phyloP scores from a whole-genome alignment of 2,888 invertebrate species.

The Drosophila pegasa region DNA sequence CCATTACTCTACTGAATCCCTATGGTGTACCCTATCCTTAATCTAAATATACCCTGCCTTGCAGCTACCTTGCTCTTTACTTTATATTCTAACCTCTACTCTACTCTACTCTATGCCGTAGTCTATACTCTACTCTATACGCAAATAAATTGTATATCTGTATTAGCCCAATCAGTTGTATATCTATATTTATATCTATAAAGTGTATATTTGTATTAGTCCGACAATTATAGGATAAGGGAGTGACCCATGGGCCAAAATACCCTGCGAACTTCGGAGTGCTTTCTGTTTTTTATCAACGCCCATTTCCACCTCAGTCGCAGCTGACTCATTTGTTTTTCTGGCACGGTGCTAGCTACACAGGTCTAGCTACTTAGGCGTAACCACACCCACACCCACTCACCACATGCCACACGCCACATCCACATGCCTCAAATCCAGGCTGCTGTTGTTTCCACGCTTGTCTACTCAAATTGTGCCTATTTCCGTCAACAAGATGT shows the following conservation, averaged over 20 bases:
- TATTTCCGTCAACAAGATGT: conserved; percentile 79
- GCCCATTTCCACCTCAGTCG: conserved; percentile 2
- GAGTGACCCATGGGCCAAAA: no score
- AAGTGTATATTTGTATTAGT: no score
- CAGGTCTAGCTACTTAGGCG: conserved; percentile 34
- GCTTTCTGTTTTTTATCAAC: background rate
- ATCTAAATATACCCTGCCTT: no score
- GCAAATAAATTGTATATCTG: background rate
- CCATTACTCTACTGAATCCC: no score
- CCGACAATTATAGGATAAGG: no score
- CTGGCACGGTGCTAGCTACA: conserved; percentile 27
- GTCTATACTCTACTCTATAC: background rate
- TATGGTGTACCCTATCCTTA: no score
- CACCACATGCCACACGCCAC: conserved; percentile 9
- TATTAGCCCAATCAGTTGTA: no score
- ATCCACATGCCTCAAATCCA: conserved; percentile 46
- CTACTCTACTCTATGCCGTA: no score
- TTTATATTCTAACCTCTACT: no score
- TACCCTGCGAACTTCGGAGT: background rate
- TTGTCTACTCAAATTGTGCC: conserved; percentile 73
- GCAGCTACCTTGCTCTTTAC: no score
- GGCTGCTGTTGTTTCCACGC: conserved; percentile 51
- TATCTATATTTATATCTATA: no score
- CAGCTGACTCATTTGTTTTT: conserved; percentile 37
- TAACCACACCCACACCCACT: conserved; percentile 19